These are phyloP conservation scores for Lerista edwardsae DNA, from an alignment of 2,797 vertebrate species.

Conservation along the genomic window DNA sequence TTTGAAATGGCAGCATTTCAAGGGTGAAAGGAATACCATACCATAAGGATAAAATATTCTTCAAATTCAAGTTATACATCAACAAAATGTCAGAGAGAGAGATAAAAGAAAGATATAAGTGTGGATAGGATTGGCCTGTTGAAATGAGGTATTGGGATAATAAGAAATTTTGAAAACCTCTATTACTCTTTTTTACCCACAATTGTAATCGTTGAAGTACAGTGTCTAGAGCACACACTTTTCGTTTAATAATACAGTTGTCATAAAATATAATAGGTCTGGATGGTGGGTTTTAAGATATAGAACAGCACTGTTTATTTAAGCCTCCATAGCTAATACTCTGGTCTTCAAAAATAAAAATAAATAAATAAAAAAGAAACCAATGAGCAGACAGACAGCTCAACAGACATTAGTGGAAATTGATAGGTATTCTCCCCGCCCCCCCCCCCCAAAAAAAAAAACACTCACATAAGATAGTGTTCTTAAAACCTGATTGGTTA, in stretches of 20 bases:
- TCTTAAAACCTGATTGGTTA: conserved; percentile 14
- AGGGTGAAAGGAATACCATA: conserved; percentile 46
- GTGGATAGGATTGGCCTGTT: conserved; percentile 35
- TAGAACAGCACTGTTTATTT: conserved; percentile 31
- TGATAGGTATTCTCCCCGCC: neutral
- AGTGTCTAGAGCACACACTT: neutral
- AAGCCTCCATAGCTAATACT: neutral
- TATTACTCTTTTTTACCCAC: neutral
- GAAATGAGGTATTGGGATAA: conserved; percentile 34
- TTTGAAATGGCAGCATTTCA: conserved; percentile 43
- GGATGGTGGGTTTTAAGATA: neutral
- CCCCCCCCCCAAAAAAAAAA: neutral
- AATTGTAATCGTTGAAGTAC: neutral
- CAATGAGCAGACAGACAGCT: neutral
- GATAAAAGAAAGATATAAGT: conserved; percentile 31
- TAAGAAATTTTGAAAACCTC: conserved; percentile 30
- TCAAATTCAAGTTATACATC: conserved; percentile 46
- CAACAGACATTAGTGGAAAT: conserved; percentile 12
- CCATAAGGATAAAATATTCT: conserved; percentile 37
- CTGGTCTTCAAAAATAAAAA: neutral
- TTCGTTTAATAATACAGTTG: conserved; percentile 2
- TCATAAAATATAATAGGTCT: neutral
- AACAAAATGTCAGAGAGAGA: conserved; percentile 24
- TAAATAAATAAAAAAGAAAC: neutral
- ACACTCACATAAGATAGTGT: neutral